Conservation (phyloP, 2,888 invertebrate genomes). For the Nephrotoma flavescens region DNA sequence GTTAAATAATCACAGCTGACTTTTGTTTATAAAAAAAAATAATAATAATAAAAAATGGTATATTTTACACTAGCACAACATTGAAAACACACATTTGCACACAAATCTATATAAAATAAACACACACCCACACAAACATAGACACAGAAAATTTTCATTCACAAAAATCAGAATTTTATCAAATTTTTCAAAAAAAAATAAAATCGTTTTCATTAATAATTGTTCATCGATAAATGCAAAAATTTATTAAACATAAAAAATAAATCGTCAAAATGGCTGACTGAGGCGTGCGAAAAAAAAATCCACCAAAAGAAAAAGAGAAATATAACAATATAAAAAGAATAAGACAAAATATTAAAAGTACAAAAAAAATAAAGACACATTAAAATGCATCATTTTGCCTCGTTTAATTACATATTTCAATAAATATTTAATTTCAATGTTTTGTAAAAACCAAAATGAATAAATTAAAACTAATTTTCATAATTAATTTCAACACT, state of each 20-base stretch:
- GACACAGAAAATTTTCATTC: neutral
- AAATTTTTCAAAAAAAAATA: neutral
- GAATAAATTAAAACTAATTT: neutral
- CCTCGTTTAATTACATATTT: neutral
- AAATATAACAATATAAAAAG: neutral
- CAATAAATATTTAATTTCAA: neutral
- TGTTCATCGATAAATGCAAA: neutral
- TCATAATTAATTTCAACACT: neutral
- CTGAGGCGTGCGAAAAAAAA: conserved; percentile 5
- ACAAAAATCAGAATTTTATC: neutral
- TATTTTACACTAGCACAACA: neutral
- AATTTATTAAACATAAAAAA: neutral
- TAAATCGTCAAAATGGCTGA: conserved; percentile 10
- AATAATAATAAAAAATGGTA: neutral
- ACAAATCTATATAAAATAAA: neutral
- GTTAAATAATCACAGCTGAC: neutral
- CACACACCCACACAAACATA: neutral
- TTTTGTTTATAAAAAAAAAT: conserved; percentile 1
- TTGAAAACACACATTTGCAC: neutral
- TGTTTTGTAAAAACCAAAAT: neutral
- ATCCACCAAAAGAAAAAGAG: neutral
- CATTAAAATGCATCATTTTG: conserved; percentile 2
- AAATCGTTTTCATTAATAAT: neutral
- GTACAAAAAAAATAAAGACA: neutral
- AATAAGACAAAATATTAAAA: neutral